Evolutionary conservation across 2,888 invertebrate species (phyloP), one percentile per base, ranked within the genome.

Genomic region (Stenodera caucasica): DNA sequence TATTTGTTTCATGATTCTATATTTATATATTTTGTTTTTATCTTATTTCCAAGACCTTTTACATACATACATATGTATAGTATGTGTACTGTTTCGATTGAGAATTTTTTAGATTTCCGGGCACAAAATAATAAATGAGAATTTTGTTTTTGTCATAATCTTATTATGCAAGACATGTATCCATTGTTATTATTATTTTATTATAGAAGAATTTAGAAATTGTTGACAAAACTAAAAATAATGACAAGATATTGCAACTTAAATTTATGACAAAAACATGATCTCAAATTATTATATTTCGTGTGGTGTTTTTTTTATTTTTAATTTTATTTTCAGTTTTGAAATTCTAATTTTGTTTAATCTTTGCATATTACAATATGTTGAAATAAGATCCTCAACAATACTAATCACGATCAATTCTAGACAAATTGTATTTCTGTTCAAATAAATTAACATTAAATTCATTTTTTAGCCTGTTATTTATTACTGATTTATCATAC

Each of bases 71-170:
- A n/a, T n/a, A n/a, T n/a, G n/a, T n/a, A n/a, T n/a, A n/a, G n/a
- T n/a, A n/a, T n/a, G n/a, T n/a, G n/a, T n/a, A n/a, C n/a, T n/a
- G n/a, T n/a, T n/a, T n/a, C n/a, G n/a, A n/a, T n/a, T n/a, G n/a
- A n/a, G 45, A 45, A 45, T 45, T 45, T 45, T 45, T 45, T n/a
- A 45, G 45, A 45, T 45, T 45, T 45, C 45, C 45, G 45, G 45
- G 45, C 45, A n/a, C 45, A 45, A 45, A 40, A 45, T 40, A 18
- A 40, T 15, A 37, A 5, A 40, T 21, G 18, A 21, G 21, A n/a
- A n/a, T n/a, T n/a, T 21, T 45, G 12, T 45, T 2, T 21, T 45
- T 45, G 45, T 45, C 5, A 45, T 45, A 21, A 21, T 45, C 18
- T 45, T 45, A 45, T 45, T 21, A 45, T 45, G 45, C 45, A 45